Conservation (phyloP, 2,888 invertebrate species). For the Pyrgus malvae region DNA sequence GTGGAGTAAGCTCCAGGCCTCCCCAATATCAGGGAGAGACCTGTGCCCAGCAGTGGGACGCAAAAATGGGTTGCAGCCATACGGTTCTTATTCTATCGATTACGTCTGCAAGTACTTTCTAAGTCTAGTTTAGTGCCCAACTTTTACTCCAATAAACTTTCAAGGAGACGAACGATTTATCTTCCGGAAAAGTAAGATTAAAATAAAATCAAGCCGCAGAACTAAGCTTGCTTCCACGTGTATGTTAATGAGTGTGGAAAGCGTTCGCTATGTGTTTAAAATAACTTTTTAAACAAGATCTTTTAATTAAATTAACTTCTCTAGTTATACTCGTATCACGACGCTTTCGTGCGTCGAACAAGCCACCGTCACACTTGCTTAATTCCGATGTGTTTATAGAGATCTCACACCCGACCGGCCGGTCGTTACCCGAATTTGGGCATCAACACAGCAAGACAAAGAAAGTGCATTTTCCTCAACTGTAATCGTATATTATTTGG, state of each 20-base stretch:
- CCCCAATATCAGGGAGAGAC: too few species aligned
- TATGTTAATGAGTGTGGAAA: conserved; percentile 21
- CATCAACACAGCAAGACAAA: conserved; percentile 58
- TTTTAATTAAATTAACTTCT: conserved; percentile 13
- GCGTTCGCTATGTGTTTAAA: conserved; percentile 3
- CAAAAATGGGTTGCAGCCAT: too few species aligned
- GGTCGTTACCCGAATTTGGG: conserved; percentile 58
- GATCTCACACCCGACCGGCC: conserved; percentile 23
- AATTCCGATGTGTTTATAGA: conserved; percentile 29
- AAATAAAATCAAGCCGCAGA: not conserved
- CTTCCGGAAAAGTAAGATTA: not conserved
- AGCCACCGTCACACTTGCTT: conserved; percentile 31
- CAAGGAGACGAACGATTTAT: too few species aligned
- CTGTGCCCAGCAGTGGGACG: too few species aligned
- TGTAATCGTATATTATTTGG: conserved; percentile 76
- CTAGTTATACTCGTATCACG: conserved; percentile 21
- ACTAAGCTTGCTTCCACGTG: not conserved
- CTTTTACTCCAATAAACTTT: too few species aligned
- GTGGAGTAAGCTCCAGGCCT: too few species aligned
- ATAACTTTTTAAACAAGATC: conserved; percentile 9
- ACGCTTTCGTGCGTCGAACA: conserved; percentile 28
- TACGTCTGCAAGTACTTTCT: too few species aligned
- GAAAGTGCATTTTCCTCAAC: conserved; percentile 75
- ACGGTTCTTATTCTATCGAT: too few species aligned
- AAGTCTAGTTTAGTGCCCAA: too few species aligned